These are phyloP conservation scores for Hyperopisus bebe DNA, from an alignment of 2,113 vertebrate genomes.

Conservation along the genomic window DNA sequence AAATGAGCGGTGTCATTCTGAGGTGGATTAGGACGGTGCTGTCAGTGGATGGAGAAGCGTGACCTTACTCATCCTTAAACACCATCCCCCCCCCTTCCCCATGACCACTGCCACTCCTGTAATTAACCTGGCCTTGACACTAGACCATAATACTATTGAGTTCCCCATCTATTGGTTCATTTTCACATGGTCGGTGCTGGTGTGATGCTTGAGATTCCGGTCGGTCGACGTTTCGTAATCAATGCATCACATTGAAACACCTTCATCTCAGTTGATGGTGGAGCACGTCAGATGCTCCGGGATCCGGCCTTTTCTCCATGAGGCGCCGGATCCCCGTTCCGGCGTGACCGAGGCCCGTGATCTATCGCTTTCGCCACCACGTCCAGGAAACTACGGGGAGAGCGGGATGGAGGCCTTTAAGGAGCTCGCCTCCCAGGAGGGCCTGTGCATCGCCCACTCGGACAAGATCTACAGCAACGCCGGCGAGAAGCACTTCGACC, in stretches of 20 bases:
- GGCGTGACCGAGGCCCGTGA: neutral
- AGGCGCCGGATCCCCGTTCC: neutral
- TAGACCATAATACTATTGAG: neutral
- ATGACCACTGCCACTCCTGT: neutral
- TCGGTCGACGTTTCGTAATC: neutral
- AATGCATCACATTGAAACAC: neutral
- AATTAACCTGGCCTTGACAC: neutral
- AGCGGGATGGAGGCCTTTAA: slow-evolving; percentile 98
- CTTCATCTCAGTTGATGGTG: neutral
- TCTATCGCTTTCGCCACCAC: neutral
- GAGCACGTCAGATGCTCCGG: neutral
- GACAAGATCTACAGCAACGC: slow-evolving; percentile 99
- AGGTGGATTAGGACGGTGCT: neutral
- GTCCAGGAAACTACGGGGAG: slow-evolving; percentile 90
- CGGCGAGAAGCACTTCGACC: slow-evolving; percentile 90
- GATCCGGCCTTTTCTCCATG: neutral
- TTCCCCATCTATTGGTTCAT: neutral
- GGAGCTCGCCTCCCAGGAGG: slow-evolving; percentile 87
- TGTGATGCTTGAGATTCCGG: neutral
- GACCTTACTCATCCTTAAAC: neutral
- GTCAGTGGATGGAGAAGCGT: neutral
- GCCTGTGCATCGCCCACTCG: slow-evolving; percentile 89
- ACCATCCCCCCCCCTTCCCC: neutral
- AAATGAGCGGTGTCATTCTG: neutral
- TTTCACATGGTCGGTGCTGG: neutral